phyloP scores from a whole-genome alignment of 2,797 vertebrate genomes.

The Chaetodon trifasciatus region DNA sequence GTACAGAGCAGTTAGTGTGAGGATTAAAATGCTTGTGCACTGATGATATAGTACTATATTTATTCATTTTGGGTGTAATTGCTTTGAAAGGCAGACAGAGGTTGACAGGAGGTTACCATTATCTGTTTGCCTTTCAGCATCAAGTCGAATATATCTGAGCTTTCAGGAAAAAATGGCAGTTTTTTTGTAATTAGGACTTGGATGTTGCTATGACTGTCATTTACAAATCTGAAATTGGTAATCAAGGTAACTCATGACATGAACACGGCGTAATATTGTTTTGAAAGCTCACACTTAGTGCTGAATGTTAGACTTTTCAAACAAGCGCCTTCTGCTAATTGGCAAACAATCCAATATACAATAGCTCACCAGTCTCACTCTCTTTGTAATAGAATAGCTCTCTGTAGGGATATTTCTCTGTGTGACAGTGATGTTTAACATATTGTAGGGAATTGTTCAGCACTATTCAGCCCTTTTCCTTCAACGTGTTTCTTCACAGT shows the following conservation, averaged over 20 bases:
- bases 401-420: constrained; percentile 5
- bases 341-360: neutral
- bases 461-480: constrained; percentile 23
- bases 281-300: constrained; percentile 20
- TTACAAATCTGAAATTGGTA: constrained; percentile 10
- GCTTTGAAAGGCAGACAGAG: neutral
- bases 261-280: neutral
- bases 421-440: constrained; percentile 6
- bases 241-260: constrained; percentile 5
- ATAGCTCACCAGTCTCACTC: neutral
- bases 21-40: neutral
- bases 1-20: neutral
- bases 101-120: neutral
- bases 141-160: neutral
- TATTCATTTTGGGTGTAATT: neutral
- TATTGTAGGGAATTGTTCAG: constrained; percentile 37
- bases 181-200: neutral
- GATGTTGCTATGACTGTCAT: neutral
- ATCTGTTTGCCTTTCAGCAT: neutral
- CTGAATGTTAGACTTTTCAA: constrained; percentile 3
- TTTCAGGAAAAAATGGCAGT: neutral
- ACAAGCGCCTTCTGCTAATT: neutral
- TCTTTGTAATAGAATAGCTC: neutral
- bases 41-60: neutral
- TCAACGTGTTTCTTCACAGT: constrained; percentile 30